Evolutionary conservation across 2,113 vertebrate genomes (phyloP), one percentile per base, ranked within the genome.

Genomic region (Cryptoleucopteryx plumbea): DNA sequence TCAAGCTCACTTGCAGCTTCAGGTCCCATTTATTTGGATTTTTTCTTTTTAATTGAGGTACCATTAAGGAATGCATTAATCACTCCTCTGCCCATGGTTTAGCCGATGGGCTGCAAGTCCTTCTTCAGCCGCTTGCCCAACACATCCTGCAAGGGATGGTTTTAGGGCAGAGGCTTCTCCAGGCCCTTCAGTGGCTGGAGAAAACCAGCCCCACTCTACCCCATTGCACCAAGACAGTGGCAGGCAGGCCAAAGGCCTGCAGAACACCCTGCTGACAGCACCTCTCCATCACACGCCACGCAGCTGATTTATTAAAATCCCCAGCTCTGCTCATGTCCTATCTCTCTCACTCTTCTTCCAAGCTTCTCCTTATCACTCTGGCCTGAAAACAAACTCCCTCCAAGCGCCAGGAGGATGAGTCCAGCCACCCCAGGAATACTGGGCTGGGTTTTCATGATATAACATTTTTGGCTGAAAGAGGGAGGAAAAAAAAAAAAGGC

Each of bases 281-380:
- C 2, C 59, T 58, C 27, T 82, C 56, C 52, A 47, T 50, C 66
- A 58, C 32, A 56, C 0, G 0, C 20, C 58, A 40, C 0, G 0
- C 3, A 3, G 22, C 1, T 0, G 0, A 36, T 45, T 32, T 40
- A 73, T 27, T 59, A 74, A 68, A 66, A 53, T 16, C 42, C 38
- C 32, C 45, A 72, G 68, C 55, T 81, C 73, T 56, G 50, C 40
- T 86, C 19, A 1, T 11, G 29, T 62, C 67, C 53, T 17, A 1
- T 32, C 56, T 70, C 77, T 21, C 29, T 48, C 1, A 2, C 31
- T 79, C 53, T 72, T 63, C 78, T 86, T 91, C 45, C 61, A 86
- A 55, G n/a, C 50, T 48, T 83, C 70, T 62, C 29, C 42, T 91
- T 48, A 77, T 8, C 21, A 25, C 16, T 53, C 59, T 65, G 70